Base-by-base conservation (phyloP, 2,888 invertebrate genomes). In the Gastrophysa polygoni region DNA sequence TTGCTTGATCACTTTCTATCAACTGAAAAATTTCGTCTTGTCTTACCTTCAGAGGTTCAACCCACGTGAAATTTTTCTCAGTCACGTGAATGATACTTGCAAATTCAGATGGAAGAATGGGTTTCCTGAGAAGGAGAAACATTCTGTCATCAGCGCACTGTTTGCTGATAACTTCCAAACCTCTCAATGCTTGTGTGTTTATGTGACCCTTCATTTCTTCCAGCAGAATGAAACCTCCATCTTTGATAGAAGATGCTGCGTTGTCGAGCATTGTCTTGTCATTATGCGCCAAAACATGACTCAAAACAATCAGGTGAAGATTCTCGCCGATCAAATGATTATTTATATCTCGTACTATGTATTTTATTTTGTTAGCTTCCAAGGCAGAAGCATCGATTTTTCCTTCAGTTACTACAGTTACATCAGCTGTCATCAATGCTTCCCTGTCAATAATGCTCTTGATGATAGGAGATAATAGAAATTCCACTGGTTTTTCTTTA, bases 1-100 rank as follows among this genome's bases (percentile, higher is more conserved):
- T n/a, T n/a, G n/a, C n/a, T n/a, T n/a, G n/a, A n/a, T n/a, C n/a
- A n/a, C n/a, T n/a, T n/a, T n/a, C n/a, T n/a, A n/a, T n/a, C n/a
- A n/a, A n/a, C n/a, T n/a, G n/a, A n/a, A n/a, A n/a, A n/a, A n/a
- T n/a, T 28, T 4, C 28, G 8, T 28, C 4, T 28, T 11, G 4
- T 32, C 32, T 32, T 10, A 32, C 32, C 79, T 96, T 96, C 34
- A 97, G 82, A 10, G 84, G 82, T 50, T 93, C 92, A 51, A 97
- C 88, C 96, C 96, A 97, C 1, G 80, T 80, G 81, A 89, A 94
- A 75, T 86, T 84, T 61, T 86, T 87, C 75, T 91, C 91, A 0
- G 88, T 87, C 20, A 92, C 82, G 66, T 88, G 84, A 1, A 95
- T 81, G 0, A 91, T 83, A n/a, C 84, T 81, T 7, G 77, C 68